These are phyloP conservation scores for Holcopasites calliopsidis DNA, from an alignment of 1,140 invertebrate genomes.

Conservation along the genomic window DNA sequence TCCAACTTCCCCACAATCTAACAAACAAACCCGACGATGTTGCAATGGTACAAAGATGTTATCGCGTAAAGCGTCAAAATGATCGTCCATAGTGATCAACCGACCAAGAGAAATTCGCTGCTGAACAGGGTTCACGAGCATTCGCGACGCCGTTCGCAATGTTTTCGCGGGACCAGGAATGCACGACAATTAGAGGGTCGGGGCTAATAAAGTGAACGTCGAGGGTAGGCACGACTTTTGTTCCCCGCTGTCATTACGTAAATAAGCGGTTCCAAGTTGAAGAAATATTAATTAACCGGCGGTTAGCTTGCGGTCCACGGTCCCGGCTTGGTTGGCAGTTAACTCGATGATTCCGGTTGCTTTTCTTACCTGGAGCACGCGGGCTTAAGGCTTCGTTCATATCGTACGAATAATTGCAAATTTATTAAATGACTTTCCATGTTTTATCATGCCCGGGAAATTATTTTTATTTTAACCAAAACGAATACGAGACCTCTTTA, in stretches of 20 bases:
- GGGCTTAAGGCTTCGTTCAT: not conserved
- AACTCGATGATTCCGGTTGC: not conserved
- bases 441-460: too few relatives aligned
- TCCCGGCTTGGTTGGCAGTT: not conserved
- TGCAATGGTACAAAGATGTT: not conserved
- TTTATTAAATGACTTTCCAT: too few relatives aligned
- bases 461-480: too few relatives aligned
- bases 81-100: not conserved
- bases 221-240: not conserved
- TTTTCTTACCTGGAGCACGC: not conserved
- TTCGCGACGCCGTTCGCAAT: not conserved
- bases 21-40: too few relatives aligned
- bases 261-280: slow-evolving; percentile 10
- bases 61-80: not conserved
- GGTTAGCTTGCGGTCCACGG: slow-evolving; percentile 28
- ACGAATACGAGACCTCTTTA: too few relatives aligned
- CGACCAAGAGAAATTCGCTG: not conserved
- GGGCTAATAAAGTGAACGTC: slow-evolving; percentile 13
- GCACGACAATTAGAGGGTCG: not conserved
- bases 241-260: slow-evolving; percentile 24
- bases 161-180: not conserved
- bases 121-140: not conserved
- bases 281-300: slow-evolving; percentile 41
- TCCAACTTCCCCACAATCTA: too few relatives aligned
- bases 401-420: not conserved